These are phyloP conservation scores for Pollenia labialis DNA, from an alignment of 2,888 invertebrate genomes.

Conservation along the genomic window DNA sequence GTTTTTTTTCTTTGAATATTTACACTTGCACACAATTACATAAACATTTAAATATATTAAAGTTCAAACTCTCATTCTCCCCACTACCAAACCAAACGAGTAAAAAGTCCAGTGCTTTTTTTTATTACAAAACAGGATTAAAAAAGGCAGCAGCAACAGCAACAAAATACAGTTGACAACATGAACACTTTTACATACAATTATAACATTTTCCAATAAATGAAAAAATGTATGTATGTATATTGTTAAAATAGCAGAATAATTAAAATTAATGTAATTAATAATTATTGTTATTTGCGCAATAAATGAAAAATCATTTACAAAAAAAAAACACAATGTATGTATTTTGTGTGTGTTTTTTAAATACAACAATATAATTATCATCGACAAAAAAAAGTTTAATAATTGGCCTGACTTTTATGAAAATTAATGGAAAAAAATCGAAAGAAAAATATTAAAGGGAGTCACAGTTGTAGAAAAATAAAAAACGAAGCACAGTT, in stretches of 20 bases:
- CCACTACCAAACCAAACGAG: neutral
- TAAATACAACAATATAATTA: slow-evolving; percentile 37
- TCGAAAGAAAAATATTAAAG: neutral
- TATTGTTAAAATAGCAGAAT: slow-evolving; percentile 57
- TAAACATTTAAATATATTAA: slow-evolving; percentile 44
- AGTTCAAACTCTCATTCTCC: neutral
- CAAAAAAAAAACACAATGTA: neutral
- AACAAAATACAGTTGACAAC: slow-evolving; percentile 3
- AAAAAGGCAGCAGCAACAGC: neutral
- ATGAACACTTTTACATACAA: neutral
- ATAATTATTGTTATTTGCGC: slow-evolving; percentile 66
- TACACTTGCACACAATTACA: slow-evolving; percentile 48
- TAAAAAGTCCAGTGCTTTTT: neutral
- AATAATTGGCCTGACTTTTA: slow-evolving; percentile 56
- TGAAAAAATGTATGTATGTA: neutral
- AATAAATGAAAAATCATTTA: slow-evolving; percentile 57
- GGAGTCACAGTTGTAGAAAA: neutral
- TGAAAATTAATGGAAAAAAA: neutral
- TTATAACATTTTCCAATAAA: slow-evolving; percentile 11
- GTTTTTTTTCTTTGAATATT: slow-evolving; percentile 47
- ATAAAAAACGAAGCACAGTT: neutral
- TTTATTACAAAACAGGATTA: slow-evolving; percentile 15
- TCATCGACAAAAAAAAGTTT: slow-evolving; percentile 44
- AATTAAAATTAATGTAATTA: slow-evolving; percentile 66
- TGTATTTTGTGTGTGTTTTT: neutral